Percentiles rank a stretch among this genome's conserved stretches.
Conservation (phyloP, 1,140 invertebrate genomes). For the Melitaea cinxia region DNA sequence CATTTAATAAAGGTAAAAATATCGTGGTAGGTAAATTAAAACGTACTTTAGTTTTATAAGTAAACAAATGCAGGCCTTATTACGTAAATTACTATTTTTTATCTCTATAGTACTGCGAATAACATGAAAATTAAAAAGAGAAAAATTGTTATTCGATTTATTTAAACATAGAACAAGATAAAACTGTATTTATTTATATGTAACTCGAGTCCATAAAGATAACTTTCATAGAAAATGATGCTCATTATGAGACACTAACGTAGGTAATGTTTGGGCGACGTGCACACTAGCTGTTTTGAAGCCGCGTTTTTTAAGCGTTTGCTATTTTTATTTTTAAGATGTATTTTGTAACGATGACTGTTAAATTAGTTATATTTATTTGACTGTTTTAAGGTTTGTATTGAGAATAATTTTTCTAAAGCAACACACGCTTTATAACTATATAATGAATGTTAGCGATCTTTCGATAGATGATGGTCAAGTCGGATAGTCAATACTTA, state of each 20-base stretch:
- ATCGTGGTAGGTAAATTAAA: too few species aligned
- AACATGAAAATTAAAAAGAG: not conserved
- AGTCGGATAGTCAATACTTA: too few species aligned
- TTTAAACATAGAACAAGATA: conserved; percentile 21
- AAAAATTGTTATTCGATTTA: conserved; percentile 3
- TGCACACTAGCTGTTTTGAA: not conserved
- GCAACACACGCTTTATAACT: too few species aligned
- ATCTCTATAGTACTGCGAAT: not conserved
- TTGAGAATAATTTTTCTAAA: too few species aligned
- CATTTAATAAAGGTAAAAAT: too few species aligned
- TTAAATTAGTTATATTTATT: too few species aligned
- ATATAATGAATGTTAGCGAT: too few species aligned
- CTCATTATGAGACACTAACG: conserved; percentile 26
- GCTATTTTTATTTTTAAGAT: not conserved
- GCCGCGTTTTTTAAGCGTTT: not conserved
- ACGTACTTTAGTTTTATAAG: not conserved
- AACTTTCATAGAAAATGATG: conserved; percentile 21
- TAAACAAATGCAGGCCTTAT: not conserved
- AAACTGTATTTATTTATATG: conserved; percentile 20
- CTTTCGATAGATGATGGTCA: too few species aligned
- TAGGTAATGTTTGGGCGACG: conserved; percentile 12
- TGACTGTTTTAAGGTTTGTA: too few species aligned
- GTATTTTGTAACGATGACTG: too few species aligned
- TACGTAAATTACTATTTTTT: not conserved
- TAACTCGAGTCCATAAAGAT: conserved; percentile 26